These are phyloP conservation scores for Meandrina meandrites DNA, from an alignment of 92 coral and sea anemone species.

Conservation along the genomic window DNA sequence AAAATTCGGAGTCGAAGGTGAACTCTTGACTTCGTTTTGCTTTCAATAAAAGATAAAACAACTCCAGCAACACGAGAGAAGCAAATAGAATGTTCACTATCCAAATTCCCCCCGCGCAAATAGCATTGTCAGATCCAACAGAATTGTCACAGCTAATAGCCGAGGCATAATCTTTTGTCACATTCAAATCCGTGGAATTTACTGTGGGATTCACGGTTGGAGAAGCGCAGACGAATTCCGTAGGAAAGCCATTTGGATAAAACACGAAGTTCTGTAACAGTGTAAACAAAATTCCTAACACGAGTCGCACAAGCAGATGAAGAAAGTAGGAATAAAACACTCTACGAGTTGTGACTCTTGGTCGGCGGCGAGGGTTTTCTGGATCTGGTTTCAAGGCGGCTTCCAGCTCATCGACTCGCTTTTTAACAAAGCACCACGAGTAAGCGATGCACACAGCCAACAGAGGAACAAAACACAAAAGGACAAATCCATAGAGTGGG, in stretches of 20 bases:
- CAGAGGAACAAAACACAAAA: constrained; percentile 6
- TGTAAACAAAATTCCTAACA: constrained; percentile 30
- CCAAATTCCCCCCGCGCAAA: constrained; percentile 26
- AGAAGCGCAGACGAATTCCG: constrained; percentile 38
- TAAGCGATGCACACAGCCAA: constrained; percentile 42
- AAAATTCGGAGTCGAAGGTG: constrained; percentile 46
- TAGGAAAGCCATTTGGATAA: constrained; percentile 29
- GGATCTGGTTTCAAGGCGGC: constrained; percentile 26
- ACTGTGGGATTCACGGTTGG: neutral
- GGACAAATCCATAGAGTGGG: constrained; percentile 46
- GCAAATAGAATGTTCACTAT: constrained; percentile 30
- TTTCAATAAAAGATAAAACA: constrained; percentile 7
- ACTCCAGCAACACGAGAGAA: constrained; percentile 25
- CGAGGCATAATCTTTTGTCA: constrained; percentile 2
- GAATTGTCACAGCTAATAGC: constrained; percentile 43
- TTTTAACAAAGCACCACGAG: constrained; percentile 30
- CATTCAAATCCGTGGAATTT: neutral
- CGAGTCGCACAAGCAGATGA: constrained; percentile 45
- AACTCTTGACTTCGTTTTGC: neutral
- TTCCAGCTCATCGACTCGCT: constrained; percentile 54
- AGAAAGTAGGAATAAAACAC: constrained; percentile 39
- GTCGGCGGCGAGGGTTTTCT: constrained; percentile 45
- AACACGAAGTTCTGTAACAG: constrained; percentile 36
- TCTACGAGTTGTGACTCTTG: constrained; percentile 33
- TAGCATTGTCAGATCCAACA: constrained; percentile 36